Base-by-base conservation (phyloP, 2,797 vertebrate genomes). In the Hydrocynus forskahlii region DNA sequence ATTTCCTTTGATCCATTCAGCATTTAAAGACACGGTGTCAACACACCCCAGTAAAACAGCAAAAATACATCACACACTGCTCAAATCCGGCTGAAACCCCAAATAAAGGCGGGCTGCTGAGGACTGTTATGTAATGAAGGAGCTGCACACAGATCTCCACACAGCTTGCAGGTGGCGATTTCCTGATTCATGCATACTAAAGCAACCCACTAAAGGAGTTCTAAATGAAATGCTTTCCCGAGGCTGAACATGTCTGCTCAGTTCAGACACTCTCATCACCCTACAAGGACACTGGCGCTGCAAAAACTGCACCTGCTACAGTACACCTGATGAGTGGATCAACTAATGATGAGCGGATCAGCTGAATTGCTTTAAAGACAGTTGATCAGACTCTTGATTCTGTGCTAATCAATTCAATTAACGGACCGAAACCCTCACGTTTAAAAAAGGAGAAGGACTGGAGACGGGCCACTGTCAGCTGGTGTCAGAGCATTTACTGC, bases 401-500 rank as follows among this genome's bases (percentile, higher is more conserved):
- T 55, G 52, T 67, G 70, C 71, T 64, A 64, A 77, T 72, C 48
- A 64, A 43, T 64, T 71, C 35, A 16, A 72, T 76, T 57, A 21
- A 29, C 71, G 74, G 3, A n/a, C 80, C 19, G 50, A 35, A 35
- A 35, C 35, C 29, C 29, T 57, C 10, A n/a, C 38, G 9, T 45
- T 64, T 48, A 66, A 19, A 45, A 48, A 54, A 72, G 35, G 38
- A 48, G 38, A 35, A 82, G 43, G 40, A 48, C 57, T 13, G 19
- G 23, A 45, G 64, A 29, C 16, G 14, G 1, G 17, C 59, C 59
- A 14, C n/a, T 52, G 57, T 78, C 75, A 66, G 75, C 17, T 54
- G 40, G 38, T 76, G 62, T 81, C 60, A 64, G 71, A 64, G 54
- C 35, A 79, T 84, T 74, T 75, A 77, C 78, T 79, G 79, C 74